These are phyloP conservation scores for Capreolus pygargus DNA, from an alignment of 2,113 vertebrate genomes.

Conservation along the genomic window DNA sequence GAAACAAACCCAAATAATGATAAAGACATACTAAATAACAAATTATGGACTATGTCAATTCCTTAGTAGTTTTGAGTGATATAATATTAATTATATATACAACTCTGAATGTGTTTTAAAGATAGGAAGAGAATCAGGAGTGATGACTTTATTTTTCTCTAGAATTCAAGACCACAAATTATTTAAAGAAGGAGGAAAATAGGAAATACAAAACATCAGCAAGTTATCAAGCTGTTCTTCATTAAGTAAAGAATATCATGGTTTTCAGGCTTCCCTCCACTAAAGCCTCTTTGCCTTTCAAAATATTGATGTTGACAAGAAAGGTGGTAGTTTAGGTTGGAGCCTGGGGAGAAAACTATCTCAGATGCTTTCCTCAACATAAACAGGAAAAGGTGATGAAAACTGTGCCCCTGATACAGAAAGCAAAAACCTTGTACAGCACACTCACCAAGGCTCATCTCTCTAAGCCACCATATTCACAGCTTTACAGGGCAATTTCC, in stretches of 20 bases:
- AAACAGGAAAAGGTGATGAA: not conserved
- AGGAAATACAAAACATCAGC: not conserved
- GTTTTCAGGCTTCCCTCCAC: not conserved
- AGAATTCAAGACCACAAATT: not conserved
- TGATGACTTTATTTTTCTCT: conserved; percentile 30
- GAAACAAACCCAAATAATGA: not conserved
- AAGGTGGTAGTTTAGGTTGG: not conserved
- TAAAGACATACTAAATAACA: conserved; percentile 8
- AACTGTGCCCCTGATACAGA: not conserved
- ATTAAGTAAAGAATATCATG: not conserved
- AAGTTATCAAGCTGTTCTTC: not conserved
- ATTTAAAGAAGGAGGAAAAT: not conserved
- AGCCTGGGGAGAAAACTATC: not conserved
- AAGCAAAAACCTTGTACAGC: not conserved
- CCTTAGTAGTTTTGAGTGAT: not conserved
- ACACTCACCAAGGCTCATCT: not conserved
- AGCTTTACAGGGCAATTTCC: not conserved
- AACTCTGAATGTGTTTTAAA: conserved; percentile 25
- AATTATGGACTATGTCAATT: not conserved
- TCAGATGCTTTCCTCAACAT: not conserved
- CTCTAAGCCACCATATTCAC: not conserved
- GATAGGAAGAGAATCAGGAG: not conserved
- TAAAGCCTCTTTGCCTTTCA: not conserved
- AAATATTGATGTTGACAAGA: not conserved
- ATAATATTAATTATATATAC: not conserved